phyloP scores from a whole-genome alignment of 1,140 invertebrate genomes.

The Glossosoma conforme region DNA sequence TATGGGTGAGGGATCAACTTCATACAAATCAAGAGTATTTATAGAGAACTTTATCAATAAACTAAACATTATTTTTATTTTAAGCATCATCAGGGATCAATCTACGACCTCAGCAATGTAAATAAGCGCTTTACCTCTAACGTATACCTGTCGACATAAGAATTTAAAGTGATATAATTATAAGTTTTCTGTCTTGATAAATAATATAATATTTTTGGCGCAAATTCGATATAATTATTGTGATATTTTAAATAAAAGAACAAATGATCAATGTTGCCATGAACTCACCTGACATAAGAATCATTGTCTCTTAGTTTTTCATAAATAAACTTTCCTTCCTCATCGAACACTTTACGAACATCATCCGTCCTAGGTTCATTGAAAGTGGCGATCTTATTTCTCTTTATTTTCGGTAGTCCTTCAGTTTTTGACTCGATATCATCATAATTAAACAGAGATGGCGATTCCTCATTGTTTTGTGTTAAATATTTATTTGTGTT shows the following conservation, averaged over 20 bases:
- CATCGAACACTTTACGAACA: conserved; percentile 46
- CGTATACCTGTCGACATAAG: too few relatives aligned
- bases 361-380: not conserved
- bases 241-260: not conserved
- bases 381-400: not conserved
- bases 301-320: conserved; percentile 53
- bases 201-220: not conserved
- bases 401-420: not conserved
- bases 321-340: conserved; percentile 49
- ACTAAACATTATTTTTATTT: too few relatives aligned
- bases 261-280: not conserved
- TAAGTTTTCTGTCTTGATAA: too few relatives aligned
- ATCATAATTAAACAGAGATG: conserved; percentile 11
- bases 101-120: too few relatives aligned
- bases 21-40: too few relatives aligned
- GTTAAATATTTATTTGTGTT: conserved; percentile 1
- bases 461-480: conserved; percentile 4
- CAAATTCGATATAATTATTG: not conserved
- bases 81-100: too few relatives aligned
- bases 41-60: too few relatives aligned
- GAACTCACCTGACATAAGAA: conserved; percentile 42
- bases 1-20: too few relatives aligned
- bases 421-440: conserved; percentile 1
- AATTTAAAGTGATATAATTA: too few relatives aligned
- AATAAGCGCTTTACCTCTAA: too few relatives aligned